Evolutionary conservation across 2,113 vertebrate genomes (phyloP), one percentile per base, ranked within the genome.

Genomic region (Nicator chloris): DNA sequence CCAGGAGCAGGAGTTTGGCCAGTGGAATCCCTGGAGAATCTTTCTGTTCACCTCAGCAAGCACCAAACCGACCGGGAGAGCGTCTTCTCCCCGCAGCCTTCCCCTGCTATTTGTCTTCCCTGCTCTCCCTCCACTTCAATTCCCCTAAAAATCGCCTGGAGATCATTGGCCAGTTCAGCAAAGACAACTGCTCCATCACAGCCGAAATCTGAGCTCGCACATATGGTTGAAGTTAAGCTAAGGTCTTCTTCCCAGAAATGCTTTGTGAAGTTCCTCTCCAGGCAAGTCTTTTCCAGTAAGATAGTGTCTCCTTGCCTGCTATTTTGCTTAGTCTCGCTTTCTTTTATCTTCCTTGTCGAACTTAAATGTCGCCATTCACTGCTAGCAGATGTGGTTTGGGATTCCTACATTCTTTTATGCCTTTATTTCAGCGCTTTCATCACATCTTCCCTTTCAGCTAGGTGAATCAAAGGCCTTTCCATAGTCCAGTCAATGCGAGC

Each of bases 381-480:
- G 63, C 93, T 95, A 82, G 93, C 96, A 96, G 91, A 95, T 95
- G 97, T 95, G 90, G 90, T 96, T 97, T 94, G 88, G 92, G 93
- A 83, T 92, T 97, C 84, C 77, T 95, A 44, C 92, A 94, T 96
- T 97, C 95, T 95, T 97, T 97, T 95, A 64, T 96, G 96, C 95
- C 90, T 97, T 94, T 90, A 96, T 96, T 97, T 97, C 96, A 96
- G 90, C 82, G 93, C 94, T 97, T 97, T 96, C 96, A 95, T 97
- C 94, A 91, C 92, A 96, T 88, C 95, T 96, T 91, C 92, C 95
- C 91, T 96, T 97, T 98, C 96, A 95, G 90, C 96, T 95, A 93
- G 96, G 95, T 92, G 96, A 97, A 97, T 97, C 96, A 97, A 98
- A 97, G 96, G 96, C 93, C 91, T 96, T 97, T 97, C 97, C 98